Percentiles rank a stretch among this genome's conserved stretches.
phyloP scores from a whole-genome alignment of 2,797 vertebrate genomes.

The Gadopsis marmoratus region DNA sequence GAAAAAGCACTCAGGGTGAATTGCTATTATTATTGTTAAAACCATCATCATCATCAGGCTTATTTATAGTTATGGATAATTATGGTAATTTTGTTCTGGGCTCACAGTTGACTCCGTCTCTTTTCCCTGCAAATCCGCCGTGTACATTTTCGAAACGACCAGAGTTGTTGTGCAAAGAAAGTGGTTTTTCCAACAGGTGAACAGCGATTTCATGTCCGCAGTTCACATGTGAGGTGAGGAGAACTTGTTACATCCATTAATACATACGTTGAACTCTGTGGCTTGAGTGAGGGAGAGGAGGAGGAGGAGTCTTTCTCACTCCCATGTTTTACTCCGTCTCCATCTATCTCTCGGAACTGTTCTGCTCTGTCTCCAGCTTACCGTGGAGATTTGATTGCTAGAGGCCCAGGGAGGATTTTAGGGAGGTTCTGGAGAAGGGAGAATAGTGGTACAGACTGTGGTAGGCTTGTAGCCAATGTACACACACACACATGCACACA shows the following conservation, averaged over 20 bases:
- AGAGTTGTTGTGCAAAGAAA: constrained; percentile 68
- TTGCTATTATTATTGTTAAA: constrained; percentile 84
- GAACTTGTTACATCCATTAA: constrained; percentile 53
- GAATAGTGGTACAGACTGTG: constrained; percentile 82
- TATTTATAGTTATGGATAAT: constrained; percentile 83
- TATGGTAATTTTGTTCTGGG: constrained; percentile 79
- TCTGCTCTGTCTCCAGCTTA: constrained; percentile 75
- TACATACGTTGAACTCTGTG: constrained; percentile 49
- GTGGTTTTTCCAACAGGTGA: constrained; percentile 60
- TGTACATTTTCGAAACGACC: constrained; percentile 62
- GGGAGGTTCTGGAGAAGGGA: constrained; percentile 81
- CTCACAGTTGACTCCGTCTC: constrained; percentile 70
- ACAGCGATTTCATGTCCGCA: constrained; percentile 53
- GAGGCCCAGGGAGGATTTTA: constrained; percentile 81
- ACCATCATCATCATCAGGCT: constrained; percentile 78
- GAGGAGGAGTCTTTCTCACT: constrained; percentile 26
- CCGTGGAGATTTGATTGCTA: constrained; percentile 75
- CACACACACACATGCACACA: constrained; percentile 49
- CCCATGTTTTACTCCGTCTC: constrained; percentile 54
- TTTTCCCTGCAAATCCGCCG: constrained; percentile 63
- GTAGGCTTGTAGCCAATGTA: constrained; percentile 75
- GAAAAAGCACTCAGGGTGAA: constrained; percentile 80
- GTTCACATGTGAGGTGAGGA: constrained; percentile 43
- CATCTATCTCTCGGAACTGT: constrained; percentile 58
- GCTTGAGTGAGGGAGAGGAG: constrained; percentile 4